These are phyloP conservation scores for Epizoanthus ramosus DNA, from an alignment of 92 coral and sea anemone genomes.

Conservation along the genomic window DNA sequence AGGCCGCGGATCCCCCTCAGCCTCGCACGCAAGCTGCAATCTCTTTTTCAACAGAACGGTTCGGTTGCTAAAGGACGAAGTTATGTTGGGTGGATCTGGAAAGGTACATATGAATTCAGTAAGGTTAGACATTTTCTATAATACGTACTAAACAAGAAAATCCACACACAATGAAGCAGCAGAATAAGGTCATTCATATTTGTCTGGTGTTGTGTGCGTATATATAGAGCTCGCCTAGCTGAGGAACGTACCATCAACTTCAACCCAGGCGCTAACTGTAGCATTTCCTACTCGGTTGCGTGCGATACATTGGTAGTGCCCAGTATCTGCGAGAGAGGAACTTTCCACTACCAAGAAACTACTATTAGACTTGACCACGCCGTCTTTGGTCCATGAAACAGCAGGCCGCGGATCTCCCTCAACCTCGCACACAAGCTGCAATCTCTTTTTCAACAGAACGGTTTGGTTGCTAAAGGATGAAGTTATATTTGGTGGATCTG, in stretches of 20 bases:
- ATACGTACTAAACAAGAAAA: too few species aligned
- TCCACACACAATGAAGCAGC: too few species aligned
- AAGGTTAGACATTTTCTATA: too few species aligned
- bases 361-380: not conserved
- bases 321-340: not conserved
- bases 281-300: not conserved
- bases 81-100: too few species aligned
- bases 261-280: not conserved
- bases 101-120: too few species aligned
- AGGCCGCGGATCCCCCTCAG: not conserved
- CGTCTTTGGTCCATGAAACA: constrained; percentile 3
- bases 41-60: not conserved
- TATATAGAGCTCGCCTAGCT: not conserved
- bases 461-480: not conserved
- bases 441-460: not conserved
- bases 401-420: not conserved
- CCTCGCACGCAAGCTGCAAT: not conserved
- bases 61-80: too few species aligned
- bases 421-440: not conserved
- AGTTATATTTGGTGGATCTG: not conserved
- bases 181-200: too few species aligned
- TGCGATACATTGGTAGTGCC: not conserved
- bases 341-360: not conserved
- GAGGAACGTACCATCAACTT: not conserved
- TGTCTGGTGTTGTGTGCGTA: not conserved